phyloP scores from a whole-genome alignment of 1,140 invertebrate species.

The Lethrus apterus region DNA sequence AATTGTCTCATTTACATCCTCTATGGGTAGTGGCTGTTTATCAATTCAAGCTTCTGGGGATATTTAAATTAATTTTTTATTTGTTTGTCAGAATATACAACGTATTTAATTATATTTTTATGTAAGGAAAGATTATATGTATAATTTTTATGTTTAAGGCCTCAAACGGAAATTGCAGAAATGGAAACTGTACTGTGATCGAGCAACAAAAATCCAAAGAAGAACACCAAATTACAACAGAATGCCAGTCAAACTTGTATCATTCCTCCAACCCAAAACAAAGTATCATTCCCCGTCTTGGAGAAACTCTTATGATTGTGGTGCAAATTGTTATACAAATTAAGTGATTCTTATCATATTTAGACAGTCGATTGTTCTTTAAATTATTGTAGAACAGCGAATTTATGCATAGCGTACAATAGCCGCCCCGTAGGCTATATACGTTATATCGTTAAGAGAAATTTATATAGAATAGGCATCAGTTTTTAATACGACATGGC shows the following conservation, averaged over 20 bases:
- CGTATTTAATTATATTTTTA: not conserved
- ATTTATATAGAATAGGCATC: not conserved
- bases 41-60: too few species aligned
- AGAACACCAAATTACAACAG: slow-evolving; percentile 27
- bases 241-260: slow-evolving; percentile 1
- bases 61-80: too few species aligned
- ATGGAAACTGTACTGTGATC: slow-evolving; percentile 85
- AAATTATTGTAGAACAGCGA: slow-evolving; percentile 3
- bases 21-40: too few species aligned
- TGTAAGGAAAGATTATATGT: slow-evolving; percentile 3
- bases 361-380: slow-evolving; percentile 14
- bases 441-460: slow-evolving; percentile 5
- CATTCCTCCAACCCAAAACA: not conserved
- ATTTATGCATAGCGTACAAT: not conserved
- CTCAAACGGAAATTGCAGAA: slow-evolving; percentile 70
- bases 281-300: not conserved
- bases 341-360: slow-evolving; percentile 19
- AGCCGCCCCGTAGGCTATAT: not conserved
- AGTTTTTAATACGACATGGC: not conserved
- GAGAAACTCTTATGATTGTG: slow-evolving; percentile 30
- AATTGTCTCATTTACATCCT: not conserved
- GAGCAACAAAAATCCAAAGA: slow-evolving; percentile 23
- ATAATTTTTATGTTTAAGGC: slow-evolving; percentile 37
- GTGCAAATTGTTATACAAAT: slow-evolving; percentile 29
- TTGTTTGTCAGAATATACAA: not conserved